These are phyloP conservation scores for Hemiscyllium ocellatum DNA, from an alignment of 2,113 vertebrate species.

Conservation along the genomic window DNA sequence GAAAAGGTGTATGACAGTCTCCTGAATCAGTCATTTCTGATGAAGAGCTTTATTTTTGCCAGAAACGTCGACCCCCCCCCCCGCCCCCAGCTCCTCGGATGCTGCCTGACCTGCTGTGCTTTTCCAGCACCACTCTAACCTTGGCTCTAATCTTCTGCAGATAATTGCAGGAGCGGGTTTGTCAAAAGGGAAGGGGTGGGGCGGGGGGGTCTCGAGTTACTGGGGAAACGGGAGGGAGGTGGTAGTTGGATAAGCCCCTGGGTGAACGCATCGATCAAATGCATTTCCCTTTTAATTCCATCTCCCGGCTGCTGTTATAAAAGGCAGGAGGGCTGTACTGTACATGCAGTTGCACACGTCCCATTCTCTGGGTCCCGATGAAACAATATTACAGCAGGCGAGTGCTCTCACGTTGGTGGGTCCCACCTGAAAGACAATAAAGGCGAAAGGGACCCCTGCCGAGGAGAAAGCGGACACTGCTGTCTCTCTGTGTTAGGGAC, in stretches of 20 bases:
- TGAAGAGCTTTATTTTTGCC: too few species aligned
- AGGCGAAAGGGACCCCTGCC: not conserved
- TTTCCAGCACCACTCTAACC: too few species aligned
- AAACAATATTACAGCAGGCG: not conserved
- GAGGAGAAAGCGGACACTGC: not conserved
- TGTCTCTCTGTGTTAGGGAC: not conserved
- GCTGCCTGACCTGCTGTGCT: too few species aligned
- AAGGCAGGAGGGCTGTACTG: not conserved
- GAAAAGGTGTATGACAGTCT: not conserved
- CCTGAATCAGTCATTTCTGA: too few species aligned
- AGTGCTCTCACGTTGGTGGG: not conserved
- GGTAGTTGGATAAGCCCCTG: not conserved
- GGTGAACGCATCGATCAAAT: not conserved
- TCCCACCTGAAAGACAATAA: not conserved
- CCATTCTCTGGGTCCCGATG: not conserved
- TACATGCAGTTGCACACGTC: constrained; percentile 32
- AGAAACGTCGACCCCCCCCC: too few species aligned
- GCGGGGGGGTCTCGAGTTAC: not conserved
- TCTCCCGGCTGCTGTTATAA: not conserved
- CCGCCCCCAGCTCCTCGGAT: too few species aligned
- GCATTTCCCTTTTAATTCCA: constrained; percentile 18
- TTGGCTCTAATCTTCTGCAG: too few species aligned
- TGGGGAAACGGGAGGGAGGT: not conserved
- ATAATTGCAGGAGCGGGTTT: not conserved
- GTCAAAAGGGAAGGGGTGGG: not conserved